These are phyloP conservation scores for Porites lutea DNA, from an alignment of 64 coral and sea anemone species.

Conservation along the genomic window DNA sequence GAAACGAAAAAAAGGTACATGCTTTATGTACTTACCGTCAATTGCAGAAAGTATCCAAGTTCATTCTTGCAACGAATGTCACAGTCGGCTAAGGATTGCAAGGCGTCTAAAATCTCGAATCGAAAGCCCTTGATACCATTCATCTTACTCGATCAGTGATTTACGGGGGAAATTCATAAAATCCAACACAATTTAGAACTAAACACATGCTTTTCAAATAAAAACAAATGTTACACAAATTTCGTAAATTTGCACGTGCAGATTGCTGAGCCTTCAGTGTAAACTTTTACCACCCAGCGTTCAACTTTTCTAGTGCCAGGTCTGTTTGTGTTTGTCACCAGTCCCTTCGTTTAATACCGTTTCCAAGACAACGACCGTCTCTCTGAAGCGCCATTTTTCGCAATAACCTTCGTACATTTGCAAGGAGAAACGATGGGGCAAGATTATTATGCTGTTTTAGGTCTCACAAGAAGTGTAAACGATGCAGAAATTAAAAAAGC, in stretches of 20 bases:
- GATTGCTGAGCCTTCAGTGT: conserved; percentile 15
- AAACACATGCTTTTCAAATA: neutral
- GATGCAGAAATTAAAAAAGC: conserved; percentile 98
- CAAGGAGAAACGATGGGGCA: conserved; percentile 89
- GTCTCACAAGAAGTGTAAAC: conserved; percentile 75
- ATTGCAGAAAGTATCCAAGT: conserved; percentile 29
- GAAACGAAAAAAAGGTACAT: conserved; percentile 26
- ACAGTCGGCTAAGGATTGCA: conserved; percentile 27
- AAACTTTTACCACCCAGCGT: neutral
- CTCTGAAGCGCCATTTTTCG: conserved; percentile 74
- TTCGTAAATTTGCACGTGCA: neutral
- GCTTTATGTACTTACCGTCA: conserved; percentile 36
- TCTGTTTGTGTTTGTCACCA: neutral
- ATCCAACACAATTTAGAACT: neutral
- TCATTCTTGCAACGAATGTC: conserved; percentile 28
- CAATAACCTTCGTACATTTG: neutral
- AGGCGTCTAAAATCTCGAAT: conserved; percentile 32
- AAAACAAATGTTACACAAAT: conserved; percentile 7
- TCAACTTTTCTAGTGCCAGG: conserved; percentile 28
- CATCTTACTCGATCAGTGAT: conserved; percentile 13
- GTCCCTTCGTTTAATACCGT: neutral
- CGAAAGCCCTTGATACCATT: conserved; percentile 15
- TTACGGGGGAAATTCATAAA: neutral
- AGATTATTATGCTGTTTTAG: conserved; percentile 99
- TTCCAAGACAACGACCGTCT: conserved; percentile 69